Conservation (phyloP, 2,797 vertebrate genomes). For the Liparis tanakae region DNA sequence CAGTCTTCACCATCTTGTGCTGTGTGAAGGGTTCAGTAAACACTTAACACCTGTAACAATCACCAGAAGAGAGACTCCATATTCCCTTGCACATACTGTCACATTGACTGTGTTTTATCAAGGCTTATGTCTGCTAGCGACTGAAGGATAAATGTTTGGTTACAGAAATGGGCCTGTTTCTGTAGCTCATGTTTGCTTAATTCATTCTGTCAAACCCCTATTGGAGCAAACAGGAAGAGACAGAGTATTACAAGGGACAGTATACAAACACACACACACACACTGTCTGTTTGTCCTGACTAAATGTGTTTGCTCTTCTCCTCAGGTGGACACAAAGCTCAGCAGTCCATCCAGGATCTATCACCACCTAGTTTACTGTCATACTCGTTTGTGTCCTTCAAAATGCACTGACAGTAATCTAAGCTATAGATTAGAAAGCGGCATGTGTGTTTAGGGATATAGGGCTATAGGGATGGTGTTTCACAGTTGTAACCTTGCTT, state of each 20-base stretch:
- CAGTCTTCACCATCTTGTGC: too few relatives aligned
- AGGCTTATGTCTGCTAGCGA: constrained; percentile 8
- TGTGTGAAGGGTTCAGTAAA: too few relatives aligned
- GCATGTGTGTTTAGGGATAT: not conserved
- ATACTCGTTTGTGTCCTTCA: constrained; percentile 40
- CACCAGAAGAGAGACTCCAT: not conserved
- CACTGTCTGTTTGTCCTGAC: constrained; percentile 53
- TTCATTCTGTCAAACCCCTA: constrained; percentile 55
- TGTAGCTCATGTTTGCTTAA: constrained; percentile 55
- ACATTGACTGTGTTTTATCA: constrained; percentile 28
- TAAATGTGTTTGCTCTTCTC: constrained; percentile 67
- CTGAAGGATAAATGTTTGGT: constrained; percentile 41
- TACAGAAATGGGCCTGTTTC: constrained; percentile 39
- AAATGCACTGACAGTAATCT: not conserved
- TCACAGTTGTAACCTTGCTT: not conserved
- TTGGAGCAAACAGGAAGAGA: constrained; percentile 31
- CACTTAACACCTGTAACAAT: not conserved
- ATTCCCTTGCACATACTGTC: constrained; percentile 7
- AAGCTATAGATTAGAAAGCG: too few relatives aligned
- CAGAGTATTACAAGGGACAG: constrained; percentile 28
- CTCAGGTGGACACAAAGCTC: constrained; percentile 53
- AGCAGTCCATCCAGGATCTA: constrained; percentile 32
- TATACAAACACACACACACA: constrained; percentile 11
- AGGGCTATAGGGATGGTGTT: not conserved
- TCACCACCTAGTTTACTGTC: constrained; percentile 23